A percentile compares a stretch with the other conserved stretches of the same genome.
These are phyloP conservation scores for Cremastinae sp. DNA, from an alignment of 2,888 invertebrate species.

Conservation along the genomic window DNA sequence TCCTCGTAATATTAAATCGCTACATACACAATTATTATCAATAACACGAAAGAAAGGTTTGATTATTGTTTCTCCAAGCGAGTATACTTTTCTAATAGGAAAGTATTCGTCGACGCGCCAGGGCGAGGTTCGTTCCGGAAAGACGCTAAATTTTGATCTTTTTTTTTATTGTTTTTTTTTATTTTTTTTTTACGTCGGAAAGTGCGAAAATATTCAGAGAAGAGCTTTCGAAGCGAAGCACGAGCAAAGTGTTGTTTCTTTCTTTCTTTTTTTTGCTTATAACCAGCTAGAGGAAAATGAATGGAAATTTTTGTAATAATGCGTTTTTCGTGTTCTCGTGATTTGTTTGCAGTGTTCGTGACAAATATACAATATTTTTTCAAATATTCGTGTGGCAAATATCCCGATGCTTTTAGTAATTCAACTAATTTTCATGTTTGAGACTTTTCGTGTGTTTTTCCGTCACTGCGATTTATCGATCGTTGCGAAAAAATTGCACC, in stretches of 20 bases:
- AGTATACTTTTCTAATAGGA: no score
- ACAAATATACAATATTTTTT: background rate
- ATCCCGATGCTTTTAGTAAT: no score
- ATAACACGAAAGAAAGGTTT: no score
- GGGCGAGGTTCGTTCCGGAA: slow-evolving; percentile 45
- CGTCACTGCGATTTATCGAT: slow-evolving; percentile 47
- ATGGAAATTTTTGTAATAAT: slow-evolving; percentile 20
- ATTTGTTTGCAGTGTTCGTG: slow-evolving; percentile 2
- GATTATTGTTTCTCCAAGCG: no score
- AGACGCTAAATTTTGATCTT: slow-evolving; percentile 5
- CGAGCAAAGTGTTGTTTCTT: slow-evolving; percentile 44
- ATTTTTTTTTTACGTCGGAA: background rate
- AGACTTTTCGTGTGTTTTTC: slow-evolving; percentile 9
- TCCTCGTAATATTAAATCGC: slow-evolving; percentile 63
- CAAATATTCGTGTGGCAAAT: no score
- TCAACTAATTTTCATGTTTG: background rate
- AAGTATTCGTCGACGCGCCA: no score
- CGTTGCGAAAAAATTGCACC: no score
- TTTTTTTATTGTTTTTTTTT: background rate
- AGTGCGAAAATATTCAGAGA: slow-evolving; percentile 65
- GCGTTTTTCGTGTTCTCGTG: slow-evolving; percentile 14
- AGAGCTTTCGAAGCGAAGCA: slow-evolving; percentile 60
- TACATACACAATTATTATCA: background rate
- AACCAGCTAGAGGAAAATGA: slow-evolving; percentile 42
- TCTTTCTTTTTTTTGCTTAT: slow-evolving; percentile 38